Evolutionary conservation across 1,140 invertebrate genomes (phyloP), one percentile per base, ranked within the genome.

Genomic region (Halesus radiatus): DNA sequence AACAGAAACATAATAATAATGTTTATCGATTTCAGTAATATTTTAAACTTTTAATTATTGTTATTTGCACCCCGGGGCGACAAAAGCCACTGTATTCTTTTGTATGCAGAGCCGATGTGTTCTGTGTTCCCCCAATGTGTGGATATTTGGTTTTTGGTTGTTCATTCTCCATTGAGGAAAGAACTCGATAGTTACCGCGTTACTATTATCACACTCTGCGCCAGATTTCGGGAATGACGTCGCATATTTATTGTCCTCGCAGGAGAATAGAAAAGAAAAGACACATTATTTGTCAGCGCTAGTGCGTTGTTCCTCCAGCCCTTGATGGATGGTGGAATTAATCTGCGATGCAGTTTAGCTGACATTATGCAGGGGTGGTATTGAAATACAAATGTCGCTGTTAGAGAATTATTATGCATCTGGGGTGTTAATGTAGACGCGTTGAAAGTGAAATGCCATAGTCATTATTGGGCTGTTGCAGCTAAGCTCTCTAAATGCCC

Each of bases 271-370:
- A 45, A 37, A 29, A 29, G 29, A 7, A 66, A 66, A 16, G 18
- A n/a, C n/a, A 50, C 22, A 23, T 70, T 70, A 50, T 70, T 70
- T 70, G 66, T 70, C 66, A 45, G 6, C 66, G 18, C 66, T 70
- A 45, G 66, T n/a, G 29, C 23, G 64, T 15, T 3, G 64, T n/a
- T 45, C 29, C 64, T 10, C 18, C 64, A 16, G 37, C 37, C n/a
- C 7, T n/a, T 70, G 66, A 45, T 70, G n/a, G 5, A 45, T 50
- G 37, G 66, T 37, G 20, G 29, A 23, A 50, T 26, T 70, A 37
- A 70, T 66, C 22, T 18, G 26, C 16, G 62, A 29, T 66, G 23
- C 29, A 66, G 62, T 29, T 64, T 64, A 16, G 54, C 4, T 20
- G 18, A 23, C 56, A 22, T 20, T 60, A 22, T 60, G 56, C 20